A percentile compares a stretch with the other conserved stretches of the same genome.
Evolutionary conservation across 2,888 invertebrate genomes (phyloP).

Genomic region (Ophraella communa): DNA sequence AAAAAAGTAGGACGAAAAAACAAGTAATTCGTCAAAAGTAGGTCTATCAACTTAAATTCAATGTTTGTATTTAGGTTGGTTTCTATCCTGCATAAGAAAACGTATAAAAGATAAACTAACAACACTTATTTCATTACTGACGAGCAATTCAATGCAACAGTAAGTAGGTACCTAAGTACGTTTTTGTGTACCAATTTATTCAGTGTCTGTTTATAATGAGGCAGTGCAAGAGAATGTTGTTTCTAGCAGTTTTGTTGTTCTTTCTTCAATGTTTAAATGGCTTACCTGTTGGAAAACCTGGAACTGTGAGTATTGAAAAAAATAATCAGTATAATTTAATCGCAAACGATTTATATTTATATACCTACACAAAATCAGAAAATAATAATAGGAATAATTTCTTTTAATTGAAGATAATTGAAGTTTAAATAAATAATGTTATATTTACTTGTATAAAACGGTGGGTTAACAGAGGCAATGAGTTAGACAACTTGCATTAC

Average conservation of each 20-base stretch:
- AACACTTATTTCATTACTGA: slow-evolving; percentile 27
- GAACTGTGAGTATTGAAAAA: slow-evolving; percentile 18
- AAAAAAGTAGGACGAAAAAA: slow-evolving; percentile 36
- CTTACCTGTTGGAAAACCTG: slow-evolving; percentile 22
- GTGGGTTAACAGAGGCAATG: too few species aligned
- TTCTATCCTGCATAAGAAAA: slow-evolving; percentile 35
- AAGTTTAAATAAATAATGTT: too few species aligned
- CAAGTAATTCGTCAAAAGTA: slow-evolving; percentile 36
- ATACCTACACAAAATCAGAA: too few species aligned
- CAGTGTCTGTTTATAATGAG: slow-evolving; percentile 22
- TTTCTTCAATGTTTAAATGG: slow-evolving; percentile 1
- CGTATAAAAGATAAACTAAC: slow-evolving; percentile 33
- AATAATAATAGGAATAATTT: too few species aligned
- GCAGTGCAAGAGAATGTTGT: slow-evolving; percentile 7
- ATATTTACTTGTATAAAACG: too few species aligned
- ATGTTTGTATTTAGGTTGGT: slow-evolving; percentile 40
- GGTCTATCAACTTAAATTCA: slow-evolving; percentile 36
- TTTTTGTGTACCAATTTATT: neutral
- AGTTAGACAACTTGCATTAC: too few species aligned
- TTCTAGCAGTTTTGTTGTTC: slow-evolving; percentile 3
- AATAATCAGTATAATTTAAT: neutral
- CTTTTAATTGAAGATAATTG: too few species aligned
- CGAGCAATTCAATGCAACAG: slow-evolving; percentile 22
- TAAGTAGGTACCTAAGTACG: neutral
- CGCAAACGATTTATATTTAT: too few species aligned